A percentile compares a stretch with the other conserved stretches of the same genome.
phyloP scores from a whole-genome alignment of 2,888 invertebrate species.

The Ochropacha duplaris region DNA sequence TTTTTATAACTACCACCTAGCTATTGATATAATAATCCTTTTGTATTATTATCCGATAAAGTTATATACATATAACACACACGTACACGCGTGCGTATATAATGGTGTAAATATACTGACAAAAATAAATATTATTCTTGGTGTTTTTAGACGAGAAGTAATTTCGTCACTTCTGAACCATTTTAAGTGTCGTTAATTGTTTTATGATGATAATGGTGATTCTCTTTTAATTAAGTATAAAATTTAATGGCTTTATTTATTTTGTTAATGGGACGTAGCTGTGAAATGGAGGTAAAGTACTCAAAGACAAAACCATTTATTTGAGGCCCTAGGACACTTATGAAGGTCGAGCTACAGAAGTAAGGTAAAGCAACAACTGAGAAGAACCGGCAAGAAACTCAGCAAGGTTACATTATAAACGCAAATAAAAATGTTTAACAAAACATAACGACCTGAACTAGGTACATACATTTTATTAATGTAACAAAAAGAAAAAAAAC shows the following conservation, averaged over 20 bases:
- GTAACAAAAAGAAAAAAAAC: no score
- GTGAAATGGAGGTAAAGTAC: neutral
- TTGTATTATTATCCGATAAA: neutral
- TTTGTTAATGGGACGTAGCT: neutral
- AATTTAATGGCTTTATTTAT: neutral
- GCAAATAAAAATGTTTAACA: no score
- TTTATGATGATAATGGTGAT: neutral
- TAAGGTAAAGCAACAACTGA: no score
- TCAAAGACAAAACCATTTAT: no score
- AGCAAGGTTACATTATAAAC: no score
- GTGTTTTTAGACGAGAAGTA: neutral
- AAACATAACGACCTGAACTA: no score
- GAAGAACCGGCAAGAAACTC: no score
- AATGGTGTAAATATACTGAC: neutral
- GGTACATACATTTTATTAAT: no score
- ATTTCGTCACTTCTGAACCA: neutral
- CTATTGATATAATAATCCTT: neutral
- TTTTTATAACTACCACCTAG: neutral
- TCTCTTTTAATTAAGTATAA: neutral
- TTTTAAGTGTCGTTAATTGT: neutral
- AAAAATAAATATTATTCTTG: no score
- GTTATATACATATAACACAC: neutral
- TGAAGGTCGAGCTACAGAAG: no score
- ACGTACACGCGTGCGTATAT: no score
- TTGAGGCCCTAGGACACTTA: no score